Conservation (phyloP, 2,888 invertebrate genomes). For the Caenorhabditis becei region DNA sequence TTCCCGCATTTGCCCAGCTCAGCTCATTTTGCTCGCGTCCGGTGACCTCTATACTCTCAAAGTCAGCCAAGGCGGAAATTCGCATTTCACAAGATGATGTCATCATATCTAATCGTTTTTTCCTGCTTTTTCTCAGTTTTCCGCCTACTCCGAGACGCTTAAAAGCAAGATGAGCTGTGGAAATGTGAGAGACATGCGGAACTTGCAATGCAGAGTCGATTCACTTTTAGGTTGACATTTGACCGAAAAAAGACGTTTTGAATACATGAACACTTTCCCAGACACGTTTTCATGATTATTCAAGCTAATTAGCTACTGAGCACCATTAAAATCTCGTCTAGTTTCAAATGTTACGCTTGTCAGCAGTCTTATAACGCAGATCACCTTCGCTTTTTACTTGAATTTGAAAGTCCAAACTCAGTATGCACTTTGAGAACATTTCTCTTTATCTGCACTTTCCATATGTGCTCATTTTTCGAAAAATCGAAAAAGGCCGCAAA, state of each 20-base stretch:
- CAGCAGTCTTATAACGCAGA: too few relatives aligned
- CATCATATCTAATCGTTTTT: neutral
- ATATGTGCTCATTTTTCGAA: too few relatives aligned
- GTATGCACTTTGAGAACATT: too few relatives aligned
- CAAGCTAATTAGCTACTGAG: too few relatives aligned
- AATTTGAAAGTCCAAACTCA: too few relatives aligned
- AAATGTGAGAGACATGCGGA: neutral
- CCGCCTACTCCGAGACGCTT: neutral
- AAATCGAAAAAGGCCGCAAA: too few relatives aligned
- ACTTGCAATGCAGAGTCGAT: neutral
- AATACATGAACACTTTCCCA: too few relatives aligned
- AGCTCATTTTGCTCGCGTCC: neutral
- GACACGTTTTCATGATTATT: too few relatives aligned
- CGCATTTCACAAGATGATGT: conserved; percentile 3
- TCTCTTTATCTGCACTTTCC: too few relatives aligned
- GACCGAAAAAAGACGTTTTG: neutral
- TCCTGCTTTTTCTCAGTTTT: neutral
- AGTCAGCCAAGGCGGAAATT: neutral
- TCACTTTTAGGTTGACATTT: neutral
- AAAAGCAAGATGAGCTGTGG: neutral
- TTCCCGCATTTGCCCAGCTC: neutral
- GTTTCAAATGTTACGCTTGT: too few relatives aligned
- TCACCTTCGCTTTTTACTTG: too few relatives aligned
- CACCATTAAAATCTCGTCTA: too few relatives aligned
- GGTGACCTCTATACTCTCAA: neutral